Evolutionary conservation across 2,888 invertebrate genomes (phyloP), one percentile per base, ranked within the genome.

Genomic region (Steromphala cineraria): DNA sequence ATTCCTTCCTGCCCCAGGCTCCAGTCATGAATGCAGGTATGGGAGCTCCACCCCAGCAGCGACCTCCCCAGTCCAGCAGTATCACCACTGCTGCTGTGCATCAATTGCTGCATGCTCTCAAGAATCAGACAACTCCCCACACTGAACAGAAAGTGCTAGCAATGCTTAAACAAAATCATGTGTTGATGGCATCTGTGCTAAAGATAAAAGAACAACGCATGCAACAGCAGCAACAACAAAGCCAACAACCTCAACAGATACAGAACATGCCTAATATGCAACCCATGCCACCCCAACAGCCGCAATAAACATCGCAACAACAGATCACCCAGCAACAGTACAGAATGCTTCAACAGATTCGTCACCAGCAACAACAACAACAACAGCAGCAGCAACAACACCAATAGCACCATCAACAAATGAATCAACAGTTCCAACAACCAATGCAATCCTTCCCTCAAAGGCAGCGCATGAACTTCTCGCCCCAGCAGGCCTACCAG

Each of bases 181-280:
- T 97, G 89, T 95, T 99, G 74, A 98, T 98, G 97, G 97, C 98
- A 80, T 97, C 98, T 79, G 98, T 98, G 92, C 97, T 98, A 87
- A 97, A 98, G 91, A 97, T 97, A 93, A 94, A 94, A 87, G 90
- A 87, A 79, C 93, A 88, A 40, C 87, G 90, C 81, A 80, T 84
- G 71, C 85, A 85, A 53, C 86, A 83, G 77, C 80, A 80, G 53
- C 84, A 85, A 53, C 88, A 88, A 80, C 89, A 88, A 76, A 87
- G 87, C 67, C 88, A 84, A 78, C 93, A 87, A 62, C 86, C 89
- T 79, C 85, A 85, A 21, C 88, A 88, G 67, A 55, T 86, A 83
- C 86, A 94, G 81, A 87, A 87, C 82, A 56, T 85, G 75, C 81
- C 83, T 36, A 81, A 83, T 67, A 78, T 84, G 82, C 83, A 81